These are phyloP conservation scores for Lepidocyrtoides sp. DNA, from an alignment of 2,888 invertebrate genomes.

Conservation along the genomic window DNA sequence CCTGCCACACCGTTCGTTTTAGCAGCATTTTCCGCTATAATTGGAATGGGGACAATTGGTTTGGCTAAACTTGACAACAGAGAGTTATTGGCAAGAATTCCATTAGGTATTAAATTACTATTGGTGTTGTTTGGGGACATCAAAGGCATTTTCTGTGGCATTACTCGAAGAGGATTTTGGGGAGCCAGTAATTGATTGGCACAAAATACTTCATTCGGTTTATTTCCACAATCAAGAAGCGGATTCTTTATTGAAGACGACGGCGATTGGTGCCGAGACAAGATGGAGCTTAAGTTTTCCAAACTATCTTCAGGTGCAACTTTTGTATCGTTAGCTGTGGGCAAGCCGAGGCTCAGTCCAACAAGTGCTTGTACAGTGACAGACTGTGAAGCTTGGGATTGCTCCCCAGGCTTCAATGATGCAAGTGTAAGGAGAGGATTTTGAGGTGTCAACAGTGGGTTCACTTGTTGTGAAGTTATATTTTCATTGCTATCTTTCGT, in stretches of 20 bases:
- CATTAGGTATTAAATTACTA: background rate
- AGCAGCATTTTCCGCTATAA: background rate
- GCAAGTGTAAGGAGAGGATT: constrained; percentile 36
- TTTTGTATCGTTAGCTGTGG: background rate
- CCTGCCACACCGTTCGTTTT: background rate
- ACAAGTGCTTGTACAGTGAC: background rate
- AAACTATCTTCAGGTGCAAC: background rate
- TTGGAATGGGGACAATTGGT: constrained; percentile 9
- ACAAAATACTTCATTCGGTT: constrained; percentile 19
- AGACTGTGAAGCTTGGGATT: background rate
- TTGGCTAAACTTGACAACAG: constrained; percentile 2
- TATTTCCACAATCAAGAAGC: constrained; percentile 7
- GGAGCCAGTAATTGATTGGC: constrained; percentile 56
- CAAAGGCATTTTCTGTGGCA: constrained; percentile 12
- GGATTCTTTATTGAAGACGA: constrained; percentile 34
- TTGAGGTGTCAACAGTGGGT: background rate
- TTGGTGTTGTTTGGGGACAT: constrained; percentile 24
- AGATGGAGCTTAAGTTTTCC: background rate
- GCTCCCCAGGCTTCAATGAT: background rate
- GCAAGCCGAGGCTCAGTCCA: background rate
- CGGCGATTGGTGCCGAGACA: constrained; percentile 39
- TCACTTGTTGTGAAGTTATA: too few species aligned
- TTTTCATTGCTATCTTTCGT: background rate
- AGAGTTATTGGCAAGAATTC: constrained; percentile 38
- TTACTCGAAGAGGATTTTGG: constrained; percentile 39